Evolutionary conservation across 2,888 invertebrate species (phyloP), one percentile per base, ranked within the genome.

Genomic region (Xestia rhomboidea): DNA sequence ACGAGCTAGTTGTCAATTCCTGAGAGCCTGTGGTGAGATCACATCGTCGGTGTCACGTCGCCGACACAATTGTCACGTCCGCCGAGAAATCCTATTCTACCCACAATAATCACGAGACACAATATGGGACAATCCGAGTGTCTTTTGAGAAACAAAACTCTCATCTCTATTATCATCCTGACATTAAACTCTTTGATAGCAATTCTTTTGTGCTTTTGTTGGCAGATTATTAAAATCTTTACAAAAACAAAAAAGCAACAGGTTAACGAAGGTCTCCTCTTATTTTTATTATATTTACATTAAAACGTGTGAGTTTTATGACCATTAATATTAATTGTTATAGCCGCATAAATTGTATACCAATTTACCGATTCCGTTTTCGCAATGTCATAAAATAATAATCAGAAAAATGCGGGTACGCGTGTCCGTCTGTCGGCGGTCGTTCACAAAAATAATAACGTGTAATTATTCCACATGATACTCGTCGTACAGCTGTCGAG

Each of bases 61-160:
- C 91, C 87, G 83, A 82, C 87, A 90, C 94, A 95, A 95, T 95
- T 94, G 95, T 93, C 94, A 95, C 95, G 95, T 95, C 95, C 93
- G 90, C 87, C 68, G 78, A 88, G 89, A 89, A 88, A 90, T 90
- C 90, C 87, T 88, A 85, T 89, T 89, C 88, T 85, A 87, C 92
- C 91, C 90, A 91, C 93, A 89, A 85, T 87, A 85, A 89, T 89
- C 85, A 86, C 85, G 75, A 84, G 82, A 82, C 80, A 88, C 84
- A 82, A 87, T 85, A 82, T 82, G 73, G 77, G 69, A 80, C 83
- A 80, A 82, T 84, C 82, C 68, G 76, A 73, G 57, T 80, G 76
- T 81, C 73, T 89, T 87, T 86, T 77, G 72, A 71, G 79, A 81
- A 88, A 87, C 81, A 76, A 83, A 86, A 63, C 69, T 69, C 30